These are phyloP conservation scores for Malacoraja senta DNA, from an alignment of 2,797 vertebrate genomes.

Conservation along the genomic window DNA sequence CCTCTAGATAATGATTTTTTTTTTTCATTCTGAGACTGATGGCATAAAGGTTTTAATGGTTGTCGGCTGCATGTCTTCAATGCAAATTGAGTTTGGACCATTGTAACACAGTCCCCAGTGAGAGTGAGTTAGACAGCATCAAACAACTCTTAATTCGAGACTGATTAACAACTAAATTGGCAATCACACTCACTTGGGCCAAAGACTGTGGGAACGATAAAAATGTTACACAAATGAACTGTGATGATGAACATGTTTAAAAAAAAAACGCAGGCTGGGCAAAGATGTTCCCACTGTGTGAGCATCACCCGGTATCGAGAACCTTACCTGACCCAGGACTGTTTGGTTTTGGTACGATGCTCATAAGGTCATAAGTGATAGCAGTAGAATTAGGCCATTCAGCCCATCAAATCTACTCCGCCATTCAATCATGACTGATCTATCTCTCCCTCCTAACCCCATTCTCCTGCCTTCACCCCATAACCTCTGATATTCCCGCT, in stretches of 20 bases:
- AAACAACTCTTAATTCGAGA: neutral
- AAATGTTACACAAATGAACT: neutral
- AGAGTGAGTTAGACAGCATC: neutral
- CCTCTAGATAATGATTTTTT: neutral
- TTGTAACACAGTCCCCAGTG: neutral
- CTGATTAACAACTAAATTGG: neutral
- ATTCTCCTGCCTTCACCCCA: too few species aligned
- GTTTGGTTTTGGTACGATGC: neutral
- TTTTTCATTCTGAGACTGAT: neutral
- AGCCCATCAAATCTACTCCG: too few species aligned
- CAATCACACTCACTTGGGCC: neutral
- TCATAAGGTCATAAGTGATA: too few species aligned
- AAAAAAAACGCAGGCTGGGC: neutral
- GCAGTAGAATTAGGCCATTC: too few species aligned
- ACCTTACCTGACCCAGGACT: neutral
- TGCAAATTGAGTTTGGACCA: constrained; percentile 2
- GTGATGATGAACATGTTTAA: neutral
- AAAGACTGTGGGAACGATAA: neutral
- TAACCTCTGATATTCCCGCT: too few species aligned
- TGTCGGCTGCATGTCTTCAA: neutral
- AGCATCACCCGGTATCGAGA: neutral
- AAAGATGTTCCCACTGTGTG: too few species aligned
- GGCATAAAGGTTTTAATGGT: neutral
- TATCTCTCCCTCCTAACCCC: too few species aligned
- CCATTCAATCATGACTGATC: too few species aligned